phyloP scores from a whole-genome alignment of 1,140 invertebrate genomes.

The Berghia stephanieae region DNA sequence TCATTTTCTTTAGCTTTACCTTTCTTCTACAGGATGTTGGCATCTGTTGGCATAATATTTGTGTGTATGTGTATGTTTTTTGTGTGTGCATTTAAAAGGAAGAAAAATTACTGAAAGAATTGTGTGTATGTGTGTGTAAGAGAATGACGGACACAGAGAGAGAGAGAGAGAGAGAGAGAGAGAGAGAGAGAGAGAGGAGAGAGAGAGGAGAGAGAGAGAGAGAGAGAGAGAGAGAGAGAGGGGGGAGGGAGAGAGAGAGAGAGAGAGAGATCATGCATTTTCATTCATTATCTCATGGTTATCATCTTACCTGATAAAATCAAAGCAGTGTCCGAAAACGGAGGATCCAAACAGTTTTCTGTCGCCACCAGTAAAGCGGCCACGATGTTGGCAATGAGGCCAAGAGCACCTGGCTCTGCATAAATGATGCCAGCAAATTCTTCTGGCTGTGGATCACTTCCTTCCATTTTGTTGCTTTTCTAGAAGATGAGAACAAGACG shows the following conservation, averaged over 20 bases:
- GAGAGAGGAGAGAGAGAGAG: too few relatives aligned
- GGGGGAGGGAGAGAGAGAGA: too few relatives aligned
- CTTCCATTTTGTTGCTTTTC: slow-evolving; percentile 12
- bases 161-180: background rate
- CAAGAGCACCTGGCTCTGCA: slow-evolving; percentile 52
- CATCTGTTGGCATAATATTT: background rate
- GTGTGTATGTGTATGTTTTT: background rate
- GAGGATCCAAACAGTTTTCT: slow-evolving; percentile 43
- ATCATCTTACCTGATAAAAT: slow-evolving; percentile 40
- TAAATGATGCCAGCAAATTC: slow-evolving; percentile 51
- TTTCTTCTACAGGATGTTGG: too few relatives aligned
- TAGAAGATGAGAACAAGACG: too few relatives aligned
- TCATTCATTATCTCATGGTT: background rate
- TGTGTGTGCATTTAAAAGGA: background rate
- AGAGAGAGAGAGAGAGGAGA: background rate
- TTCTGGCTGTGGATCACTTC: slow-evolving; percentile 26
- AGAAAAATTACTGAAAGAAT: background rate
- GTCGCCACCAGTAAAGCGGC: slow-evolving; percentile 48
- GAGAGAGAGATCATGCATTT: too few relatives aligned
- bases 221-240: too few relatives aligned
- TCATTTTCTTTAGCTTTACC: too few relatives aligned
- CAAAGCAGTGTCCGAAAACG: slow-evolving; percentile 29
- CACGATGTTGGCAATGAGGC: slow-evolving; percentile 51
- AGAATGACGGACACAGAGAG: background rate
- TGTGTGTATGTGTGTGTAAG: background rate